A percentile compares a stretch with the other conserved stretches of the same genome.
phyloP scores from a whole-genome alignment of 2,113 vertebrate genomes.

The Paraplagusia blochii region DNA sequence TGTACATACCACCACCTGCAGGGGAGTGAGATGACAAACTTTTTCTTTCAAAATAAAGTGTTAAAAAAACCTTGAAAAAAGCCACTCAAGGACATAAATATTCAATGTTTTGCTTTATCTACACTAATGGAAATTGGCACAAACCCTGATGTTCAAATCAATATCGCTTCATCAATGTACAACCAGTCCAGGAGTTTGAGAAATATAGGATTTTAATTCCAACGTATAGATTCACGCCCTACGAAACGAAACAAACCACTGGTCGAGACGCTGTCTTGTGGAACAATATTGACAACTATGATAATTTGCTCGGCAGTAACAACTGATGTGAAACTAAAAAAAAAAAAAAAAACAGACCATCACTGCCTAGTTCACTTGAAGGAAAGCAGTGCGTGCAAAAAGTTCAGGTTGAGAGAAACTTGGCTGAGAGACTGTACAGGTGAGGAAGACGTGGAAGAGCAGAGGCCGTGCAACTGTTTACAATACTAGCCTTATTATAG shows the following conservation, averaged over 20 bases:
- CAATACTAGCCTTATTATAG: conserved; percentile 40
- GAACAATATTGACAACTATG: conserved; percentile 12
- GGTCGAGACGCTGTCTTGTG: not conserved
- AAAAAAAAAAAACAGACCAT: conserved; percentile 24
- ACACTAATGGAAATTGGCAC: conserved; percentile 22
- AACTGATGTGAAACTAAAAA: conserved; percentile 16
- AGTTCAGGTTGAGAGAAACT: conserved; percentile 18
- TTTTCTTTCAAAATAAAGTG: no score
- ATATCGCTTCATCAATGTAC: conserved; percentile 26
- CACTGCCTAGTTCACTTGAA: conserved; percentile 7
- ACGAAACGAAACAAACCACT: conserved; percentile 5
- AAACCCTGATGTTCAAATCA: conserved; percentile 3
- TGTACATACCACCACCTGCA: no score
- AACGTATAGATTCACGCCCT: conserved; percentile 22
- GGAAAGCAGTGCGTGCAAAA: conserved; percentile 2
- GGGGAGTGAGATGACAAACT: no score
- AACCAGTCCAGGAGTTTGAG: conserved; percentile 7
- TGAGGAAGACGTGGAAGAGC: conserved; percentile 7
- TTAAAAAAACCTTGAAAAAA: no score
- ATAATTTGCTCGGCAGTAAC: conserved; percentile 20
- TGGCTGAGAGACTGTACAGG: not conserved
- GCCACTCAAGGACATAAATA: not conserved
- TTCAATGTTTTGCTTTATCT: not conserved
- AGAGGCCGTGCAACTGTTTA: conserved; percentile 29
- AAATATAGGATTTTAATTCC: conserved; percentile 17